Evolutionary conservation across 2,888 invertebrate genomes (phyloP).

Genomic region (Melipona bicolor): DNA sequence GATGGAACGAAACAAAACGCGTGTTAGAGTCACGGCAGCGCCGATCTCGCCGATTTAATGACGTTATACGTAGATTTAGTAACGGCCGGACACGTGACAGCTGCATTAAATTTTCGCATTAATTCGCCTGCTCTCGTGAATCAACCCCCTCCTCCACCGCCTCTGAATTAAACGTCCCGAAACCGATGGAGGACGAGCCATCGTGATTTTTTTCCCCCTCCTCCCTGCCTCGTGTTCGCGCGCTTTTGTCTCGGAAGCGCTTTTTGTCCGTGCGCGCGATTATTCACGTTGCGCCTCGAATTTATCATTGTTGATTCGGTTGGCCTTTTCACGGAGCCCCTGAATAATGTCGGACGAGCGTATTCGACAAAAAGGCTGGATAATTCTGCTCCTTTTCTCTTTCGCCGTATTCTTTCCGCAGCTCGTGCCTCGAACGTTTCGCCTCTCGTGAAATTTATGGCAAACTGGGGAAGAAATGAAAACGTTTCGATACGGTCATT

Average conservation of each 20-base stretch:
- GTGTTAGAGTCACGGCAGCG: constrained; percentile 27
- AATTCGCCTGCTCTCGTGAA: constrained; percentile 39
- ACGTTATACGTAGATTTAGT: constrained; percentile 61
- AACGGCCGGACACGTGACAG: constrained; percentile 50
- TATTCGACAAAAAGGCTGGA: constrained; percentile 41
- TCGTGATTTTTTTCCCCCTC: neutral
- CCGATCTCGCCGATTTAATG: constrained; percentile 65
- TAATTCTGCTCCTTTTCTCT: constrained; percentile 45
- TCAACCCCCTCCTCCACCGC: neutral
- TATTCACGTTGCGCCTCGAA: constrained; percentile 43
- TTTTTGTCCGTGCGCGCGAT: constrained; percentile 32
- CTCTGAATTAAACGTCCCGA: constrained; percentile 29
- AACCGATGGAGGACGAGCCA: constrained; percentile 24
- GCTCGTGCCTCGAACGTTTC: neutral
- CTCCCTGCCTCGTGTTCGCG: no score
- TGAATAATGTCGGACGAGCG: constrained; percentile 39
- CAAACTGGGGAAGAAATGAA: constrained; percentile 1
- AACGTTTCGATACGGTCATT: no score
- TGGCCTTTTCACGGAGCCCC: constrained; percentile 21
- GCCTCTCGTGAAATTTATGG: constrained; percentile 32
- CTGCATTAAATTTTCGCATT: constrained; percentile 61
- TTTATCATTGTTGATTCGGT: constrained; percentile 54
- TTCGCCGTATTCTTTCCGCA: no score
- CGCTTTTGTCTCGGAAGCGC: constrained; percentile 27
- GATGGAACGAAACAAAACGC: constrained; percentile 51